A percentile compares a stretch with the other conserved stretches of the same genome.
These are phyloP conservation scores for Trichogramma evanescens DNA, from an alignment of 2,888 invertebrate genomes.

Conservation along the genomic window DNA sequence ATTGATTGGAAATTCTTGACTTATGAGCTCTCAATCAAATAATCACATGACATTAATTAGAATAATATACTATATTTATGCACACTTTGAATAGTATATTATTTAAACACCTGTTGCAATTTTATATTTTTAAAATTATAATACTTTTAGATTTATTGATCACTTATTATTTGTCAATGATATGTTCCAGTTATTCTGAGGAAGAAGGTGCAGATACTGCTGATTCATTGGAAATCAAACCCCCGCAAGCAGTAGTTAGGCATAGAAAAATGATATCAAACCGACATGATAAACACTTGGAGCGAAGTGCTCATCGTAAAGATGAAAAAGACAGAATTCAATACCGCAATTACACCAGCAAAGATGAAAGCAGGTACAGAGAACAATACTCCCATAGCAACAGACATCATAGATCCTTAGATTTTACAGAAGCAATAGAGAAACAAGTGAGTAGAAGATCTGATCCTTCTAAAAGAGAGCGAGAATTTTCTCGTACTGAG, in stretches of 20 bases:
- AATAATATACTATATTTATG: too few relatives aligned
- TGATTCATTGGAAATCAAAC: conserved; percentile 84
- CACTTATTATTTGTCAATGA: not conserved
- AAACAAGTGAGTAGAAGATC: conserved; percentile 30
- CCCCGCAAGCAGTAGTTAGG: conserved; percentile 71
- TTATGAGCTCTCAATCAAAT: too few relatives aligned
- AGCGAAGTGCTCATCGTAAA: conserved; percentile 29
- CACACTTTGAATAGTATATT: too few relatives aligned
- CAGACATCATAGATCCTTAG: conserved; percentile 32
- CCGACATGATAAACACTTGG: conserved; percentile 44
- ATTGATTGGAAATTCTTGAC: too few relatives aligned
- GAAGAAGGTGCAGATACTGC: conserved; percentile 70
- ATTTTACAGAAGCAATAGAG: conserved; percentile 35
- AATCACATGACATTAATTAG: too few relatives aligned
- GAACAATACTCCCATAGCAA: conserved; percentile 35
- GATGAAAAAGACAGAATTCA: conserved; percentile 31
- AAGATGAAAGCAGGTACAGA: conserved; percentile 38
- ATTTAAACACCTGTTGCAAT: too few relatives aligned
- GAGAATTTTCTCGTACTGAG: conserved; percentile 48
- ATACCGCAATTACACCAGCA: conserved; percentile 25
- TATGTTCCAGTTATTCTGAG: conserved; percentile 55
- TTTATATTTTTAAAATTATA: too few relatives aligned
- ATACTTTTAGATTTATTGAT: too few relatives aligned
- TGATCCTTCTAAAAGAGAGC: conserved; percentile 31
- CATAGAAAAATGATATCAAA: conserved; percentile 44